Evolutionary conservation across 2,888 invertebrate species (phyloP).

Genomic region (Chalcis sispes): DNA sequence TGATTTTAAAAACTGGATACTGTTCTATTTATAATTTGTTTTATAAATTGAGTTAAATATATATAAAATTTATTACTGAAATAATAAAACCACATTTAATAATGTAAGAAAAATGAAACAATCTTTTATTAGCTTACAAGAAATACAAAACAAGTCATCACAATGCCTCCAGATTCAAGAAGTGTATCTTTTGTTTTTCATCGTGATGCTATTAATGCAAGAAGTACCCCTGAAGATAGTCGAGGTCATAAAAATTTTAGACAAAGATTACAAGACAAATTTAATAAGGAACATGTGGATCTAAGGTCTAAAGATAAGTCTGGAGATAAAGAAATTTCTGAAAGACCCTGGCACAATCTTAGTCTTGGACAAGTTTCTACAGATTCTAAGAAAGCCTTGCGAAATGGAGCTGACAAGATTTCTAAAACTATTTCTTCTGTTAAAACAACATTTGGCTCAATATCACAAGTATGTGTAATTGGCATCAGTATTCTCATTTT

Average conservation of each 20-base stretch:
- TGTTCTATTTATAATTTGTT: neutral
- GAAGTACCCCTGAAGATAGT: constrained; percentile 64
- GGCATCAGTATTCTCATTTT: no score
- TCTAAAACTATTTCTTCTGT: constrained; percentile 82
- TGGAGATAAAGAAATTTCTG: constrained; percentile 62
- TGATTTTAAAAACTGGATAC: neutral
- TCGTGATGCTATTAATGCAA: constrained; percentile 67
- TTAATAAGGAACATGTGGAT: constrained; percentile 68
- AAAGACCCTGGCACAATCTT: constrained; percentile 71
- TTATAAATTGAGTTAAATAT: neutral
- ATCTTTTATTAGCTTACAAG: neutral
- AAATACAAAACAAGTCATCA: neutral
- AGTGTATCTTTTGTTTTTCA: constrained; percentile 74
- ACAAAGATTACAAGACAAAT: constrained; percentile 72
- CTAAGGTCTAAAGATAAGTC: constrained; percentile 61
- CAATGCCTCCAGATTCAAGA: constrained; percentile 73
- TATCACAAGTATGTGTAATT: constrained; percentile 80
- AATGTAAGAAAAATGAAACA: neutral
- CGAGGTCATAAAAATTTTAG: constrained; percentile 66
- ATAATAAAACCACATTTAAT: neutral
- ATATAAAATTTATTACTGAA: neutral
- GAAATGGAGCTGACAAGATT: constrained; percentile 83
- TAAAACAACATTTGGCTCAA: constrained; percentile 81
- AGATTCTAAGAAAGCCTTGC: constrained; percentile 81
- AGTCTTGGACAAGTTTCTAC: constrained; percentile 76